A percentile compares a stretch with the other conserved stretches of the same genome.
phyloP scores from a whole-genome alignment of 2,797 vertebrate species.

The Knipowitschia caucasica region DNA sequence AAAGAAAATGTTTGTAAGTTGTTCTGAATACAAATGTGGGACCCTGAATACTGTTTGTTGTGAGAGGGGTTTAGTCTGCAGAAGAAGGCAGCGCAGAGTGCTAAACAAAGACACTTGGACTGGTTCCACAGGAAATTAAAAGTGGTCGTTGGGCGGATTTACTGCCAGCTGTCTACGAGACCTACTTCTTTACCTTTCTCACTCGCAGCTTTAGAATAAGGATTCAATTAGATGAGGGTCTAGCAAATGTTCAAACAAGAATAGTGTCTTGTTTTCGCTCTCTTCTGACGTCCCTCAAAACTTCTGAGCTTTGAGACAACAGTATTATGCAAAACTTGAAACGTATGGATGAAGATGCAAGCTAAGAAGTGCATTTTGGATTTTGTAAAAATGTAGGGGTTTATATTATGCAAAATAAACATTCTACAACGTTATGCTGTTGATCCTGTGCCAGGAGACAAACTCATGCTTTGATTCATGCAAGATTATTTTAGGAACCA shows the following conservation, averaged over 20 bases:
- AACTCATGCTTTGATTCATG: not conserved
- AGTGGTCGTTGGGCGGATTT: constrained; percentile 11
- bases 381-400: not conserved
- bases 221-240: constrained; percentile 2
- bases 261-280: not conserved
- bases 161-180: constrained; percentile 6
- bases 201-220: not conserved
- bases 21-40: not conserved
- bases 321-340: constrained; percentile 1
- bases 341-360: not conserved
- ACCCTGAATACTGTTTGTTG: not conserved
- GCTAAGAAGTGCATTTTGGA: not conserved
- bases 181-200: constrained; percentile 12
- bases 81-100: constrained; percentile 8
- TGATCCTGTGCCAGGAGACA: not conserved
- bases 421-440: not conserved
- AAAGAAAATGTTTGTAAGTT: not conserved
- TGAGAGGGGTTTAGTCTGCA: constrained; percentile 19
- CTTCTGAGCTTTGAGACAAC: not conserved
- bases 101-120: constrained; percentile 22
- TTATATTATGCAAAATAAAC: not conserved
- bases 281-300: not conserved
- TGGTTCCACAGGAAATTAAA: constrained; percentile 15
- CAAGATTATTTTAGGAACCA: not conserved
- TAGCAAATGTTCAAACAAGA: constrained; percentile 5